Base-by-base conservation (phyloP, 2,888 invertebrate species). In the Saturnia pavonia region DNA sequence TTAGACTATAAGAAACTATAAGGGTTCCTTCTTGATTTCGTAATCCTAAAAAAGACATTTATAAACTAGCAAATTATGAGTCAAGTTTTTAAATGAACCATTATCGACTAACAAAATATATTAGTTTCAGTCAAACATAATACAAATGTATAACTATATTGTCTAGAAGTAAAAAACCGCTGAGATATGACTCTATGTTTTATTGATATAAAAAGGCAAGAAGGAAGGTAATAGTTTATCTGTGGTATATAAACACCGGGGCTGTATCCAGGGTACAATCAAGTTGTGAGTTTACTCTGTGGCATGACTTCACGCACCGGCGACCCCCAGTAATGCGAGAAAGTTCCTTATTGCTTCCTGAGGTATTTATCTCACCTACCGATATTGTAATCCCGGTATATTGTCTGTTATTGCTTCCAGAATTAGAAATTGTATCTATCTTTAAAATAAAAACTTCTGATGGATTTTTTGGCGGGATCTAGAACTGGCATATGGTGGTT, bases 341-440 rank as follows among this genome's bases (percentile, higher is more conserved):
- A 83, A 84, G 82, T 85, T 85, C 82, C 83, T 85, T 85, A 85
- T 85, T 84, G 82, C 84, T 85, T 85, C 80, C 85, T 79, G 76
- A 76, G 79, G 76, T 80, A 82, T 84, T 83, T 84, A 80, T 84
- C 82, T 82, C 82, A 82, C 81, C 85, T 85, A 77, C 78, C 78
- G 80, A 84, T 83, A 84, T 84, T 82, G 82, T 82, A 80, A 81
- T 80, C 77, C 73, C 71, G 69, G 71, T 72, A 71, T 75, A 74
- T 78, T 80, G 78, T 74, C 76, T 74, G 72, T 75, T 74, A 77
- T 79, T 78, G 77, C 77, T 77, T 79, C 74, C 73, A 74, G 74
- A 77, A 75, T 76, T 74, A 72, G 69, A 73, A 69, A 71, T 71
- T 74, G 74, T 63, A 72, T 69, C 72, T 73, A 69, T 71, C 65